Base-by-base conservation (phyloP, 2,797 vertebrate genomes). In the Coranthus polyacanthus region DNA sequence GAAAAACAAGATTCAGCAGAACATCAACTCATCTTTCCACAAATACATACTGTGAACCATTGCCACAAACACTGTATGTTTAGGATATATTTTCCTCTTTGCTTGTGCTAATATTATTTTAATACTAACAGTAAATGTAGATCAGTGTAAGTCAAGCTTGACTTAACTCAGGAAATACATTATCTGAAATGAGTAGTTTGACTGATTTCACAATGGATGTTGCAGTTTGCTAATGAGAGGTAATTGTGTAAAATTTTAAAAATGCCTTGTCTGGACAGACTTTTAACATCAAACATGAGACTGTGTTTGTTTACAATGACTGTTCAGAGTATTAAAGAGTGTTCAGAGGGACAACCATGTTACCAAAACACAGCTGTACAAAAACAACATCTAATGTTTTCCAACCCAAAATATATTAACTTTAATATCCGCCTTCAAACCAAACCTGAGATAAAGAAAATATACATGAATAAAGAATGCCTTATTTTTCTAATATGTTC, bases 1-100 rank as follows among this genome's bases (percentile, higher is more conserved):
- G 5, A 21, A 46, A 57, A 3, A 29, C 11, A 67, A 17, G 2
- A 64, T 32, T 54, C 12, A 50, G 43, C n/a, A n/a, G n/a, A n/a
- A n/a, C n/a, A n/a, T n/a, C n/a, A n/a, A n/a, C 8, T 24, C 3
- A 44, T 49, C 13, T 56, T 59, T 41, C 22, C 29, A 26, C 1
- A n/a, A n/a, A n/a, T n/a, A 39, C 2, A 21, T 0, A 17, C 13
- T 20, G 9, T 41, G 3, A 61, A 36, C 41, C 26, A 47, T 41
- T 2, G 29, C 9, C 24, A 16, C 8, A 16, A 13, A 24, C 15
- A n/a, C n/a, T n/a, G n/a, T n/a, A n/a, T n/a, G n/a, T n/a, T n/a
- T n/a, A 29, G 22, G 38, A 5, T 12, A 29, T 0, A 20, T 18
- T 24, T 49, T 59, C 3, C 18, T 56, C 12, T 20, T 42, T 16